Base-by-base conservation (phyloP, 2,888 invertebrate genomes). In the Diaprepes abbreviatus region DNA sequence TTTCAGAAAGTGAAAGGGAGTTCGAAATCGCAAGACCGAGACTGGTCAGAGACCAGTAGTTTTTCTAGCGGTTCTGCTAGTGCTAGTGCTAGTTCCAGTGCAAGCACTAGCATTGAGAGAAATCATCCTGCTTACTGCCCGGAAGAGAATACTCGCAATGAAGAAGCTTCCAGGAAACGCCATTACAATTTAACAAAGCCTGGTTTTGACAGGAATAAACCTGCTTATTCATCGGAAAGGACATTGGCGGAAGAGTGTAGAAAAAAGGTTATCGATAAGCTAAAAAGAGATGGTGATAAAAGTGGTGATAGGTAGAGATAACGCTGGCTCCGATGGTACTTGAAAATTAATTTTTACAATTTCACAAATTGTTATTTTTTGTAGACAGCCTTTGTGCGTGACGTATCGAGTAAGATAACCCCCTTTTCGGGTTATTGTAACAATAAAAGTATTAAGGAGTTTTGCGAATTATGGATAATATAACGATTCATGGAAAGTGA, bases 111-210 rank as follows among this genome's bases (percentile, higher is more conserved):
- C 7, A 50, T 28, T 14, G 28, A 28, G 10, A 38, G 58, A 43
- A 14, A 58, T 35, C 45, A 38, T 33, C 36, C 36, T 1, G 12
- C 28, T 16, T 21, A 50, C 21, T 14, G 17, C 21, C 35, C 50
- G 31, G 17, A 59, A 33, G 38, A 35, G 16, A 48, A 48, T 43
- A 43, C 16, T 14, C 1, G 16, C 7, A 50, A 38, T 52, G 36
- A 54, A 14, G 63, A 40, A 21, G 10, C 38, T 33, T 68, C 68
- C 0, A 63, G 68, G 7, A 68, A 68, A 28, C 33, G 68, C 19
- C 38, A 21, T 12, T 55, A 68, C 38, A 6, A 55, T 12, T 21
- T 57, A 12, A 62, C 63, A 5, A 68, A 63, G 38, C 17, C 38
- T 1, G 55, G 36, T 17, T 24, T 54, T 35, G 60, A 43, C 48